Base-by-base conservation (phyloP, 2,797 vertebrate genomes). In the Squalus acanthias region DNA sequence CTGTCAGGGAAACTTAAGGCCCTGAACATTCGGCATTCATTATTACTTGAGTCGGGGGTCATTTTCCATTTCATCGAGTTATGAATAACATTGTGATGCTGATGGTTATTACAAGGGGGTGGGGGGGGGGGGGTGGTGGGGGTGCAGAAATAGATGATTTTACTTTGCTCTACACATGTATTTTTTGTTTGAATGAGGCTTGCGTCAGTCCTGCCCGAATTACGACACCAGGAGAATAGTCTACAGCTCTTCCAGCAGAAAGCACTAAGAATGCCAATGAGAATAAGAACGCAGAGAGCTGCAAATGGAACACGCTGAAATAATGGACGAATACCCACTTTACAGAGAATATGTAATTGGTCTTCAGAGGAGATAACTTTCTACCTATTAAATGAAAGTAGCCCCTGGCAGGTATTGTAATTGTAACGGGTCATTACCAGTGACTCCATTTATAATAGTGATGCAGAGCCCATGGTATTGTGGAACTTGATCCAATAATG, bases 41-140 rank as follows among this genome's bases (percentile, higher is more conserved):
- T 95, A 95, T 95, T 76, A 95, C 70, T 92, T 95, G 94, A n/a
- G 29, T 17, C 29, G 17, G 72, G 74, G 94, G 70, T 95, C 46
- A 95, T 57, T 72, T 72, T 57, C 94, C 24, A 76, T 76, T 95
- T 76, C 24, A 50, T 72, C 69, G 26, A 33, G 50, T 4, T 76
- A 76, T 53, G 26, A 33, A 74, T 95, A 72, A 72, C 6, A n/a
- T 60, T 95, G 53, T n/a, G 46, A 53, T 74, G 94, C 13, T 72
- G 72, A 15, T 57, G 70, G 13, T 74, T 76, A 57, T 95, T 76
- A n/a, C 50, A 85, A 22, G 15, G 76, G 74, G 4, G 26, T 33
- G 74, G 39, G 39, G 46, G 69, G 39, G 20, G 8, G 46, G 13
- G 9, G 20, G n/a, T 10, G 39, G 20, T 2, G 46, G 13, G 9